These are phyloP conservation scores for Zoanthus sansibaricus DNA, from an alignment of 92 coral and sea anemone species.

Conservation along the genomic window DNA sequence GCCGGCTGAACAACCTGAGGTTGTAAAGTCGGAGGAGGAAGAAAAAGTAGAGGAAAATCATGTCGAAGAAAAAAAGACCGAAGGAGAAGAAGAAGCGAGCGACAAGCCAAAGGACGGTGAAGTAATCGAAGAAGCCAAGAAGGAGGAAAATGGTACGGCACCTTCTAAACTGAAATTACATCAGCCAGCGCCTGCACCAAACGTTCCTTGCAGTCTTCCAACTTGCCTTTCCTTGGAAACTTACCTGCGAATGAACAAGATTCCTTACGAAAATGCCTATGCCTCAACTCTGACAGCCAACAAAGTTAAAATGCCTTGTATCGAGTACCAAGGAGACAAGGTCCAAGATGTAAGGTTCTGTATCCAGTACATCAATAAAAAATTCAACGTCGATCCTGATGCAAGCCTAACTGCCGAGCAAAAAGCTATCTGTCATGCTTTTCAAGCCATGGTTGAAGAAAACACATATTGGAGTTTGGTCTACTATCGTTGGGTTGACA, in stretches of 20 bases:
- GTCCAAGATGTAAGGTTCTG: conserved; percentile 91
- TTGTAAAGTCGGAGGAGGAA: conserved; percentile 70
- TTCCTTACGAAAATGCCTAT: conserved; percentile 92
- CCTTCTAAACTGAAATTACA: conserved; percentile 87
- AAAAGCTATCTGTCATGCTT: conserved; percentile 88
- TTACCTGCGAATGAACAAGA: conserved; percentile 87
- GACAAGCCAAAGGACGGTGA: conserved; percentile 88
- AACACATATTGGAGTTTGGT: conserved; percentile 97
- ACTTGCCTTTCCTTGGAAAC: conserved; percentile 92
- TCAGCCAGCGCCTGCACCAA: conserved; percentile 88
- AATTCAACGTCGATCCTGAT: conserved; percentile 88
- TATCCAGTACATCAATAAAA: conserved; percentile 89
- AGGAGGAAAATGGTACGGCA: conserved; percentile 84
- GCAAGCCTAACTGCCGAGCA: conserved; percentile 72
- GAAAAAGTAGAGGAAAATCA: conserved; percentile 84
- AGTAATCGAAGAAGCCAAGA: conserved; percentile 82
- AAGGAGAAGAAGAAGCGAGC: conserved; percentile 79
- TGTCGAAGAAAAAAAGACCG: conserved; percentile 83
- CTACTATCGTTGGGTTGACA: conserved; percentile 99
- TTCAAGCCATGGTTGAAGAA: conserved; percentile 94
- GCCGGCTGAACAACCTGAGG: conserved; percentile 74
- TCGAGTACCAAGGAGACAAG: conserved; percentile 95
- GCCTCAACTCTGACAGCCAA: conserved; percentile 79
- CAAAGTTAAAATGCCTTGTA: conserved; percentile 91
- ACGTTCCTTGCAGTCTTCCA: conserved; percentile 87